Percentiles rank a stretch among this genome's conserved stretches.
Evolutionary conservation across 1,140 invertebrate genomes (phyloP).

Genomic region (Pachypsylla venusta): DNA sequence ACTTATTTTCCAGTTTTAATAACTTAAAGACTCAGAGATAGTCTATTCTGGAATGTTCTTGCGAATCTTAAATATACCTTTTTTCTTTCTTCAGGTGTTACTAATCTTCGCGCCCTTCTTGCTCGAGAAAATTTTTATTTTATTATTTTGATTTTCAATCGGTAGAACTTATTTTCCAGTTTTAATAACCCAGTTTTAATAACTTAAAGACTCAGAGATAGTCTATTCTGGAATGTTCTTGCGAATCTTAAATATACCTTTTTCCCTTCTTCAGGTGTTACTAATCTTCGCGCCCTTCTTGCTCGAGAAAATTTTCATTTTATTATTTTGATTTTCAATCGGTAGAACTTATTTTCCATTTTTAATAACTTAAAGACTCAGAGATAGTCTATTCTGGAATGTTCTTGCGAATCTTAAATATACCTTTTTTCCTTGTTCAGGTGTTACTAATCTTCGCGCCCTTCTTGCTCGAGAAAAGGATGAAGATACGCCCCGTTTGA

Average conservation of each 20-base stretch:
- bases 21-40: no score
- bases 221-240: no score
- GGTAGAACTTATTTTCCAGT: not conserved
- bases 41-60: no score
- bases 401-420: no score
- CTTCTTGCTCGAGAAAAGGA: constrained; percentile 85
- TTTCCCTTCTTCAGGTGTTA: constrained; percentile 46
- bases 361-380: not conserved
- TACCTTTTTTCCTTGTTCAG: constrained; percentile 28
- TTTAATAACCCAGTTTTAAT: no score
- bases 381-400: no score
- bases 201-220: no score
- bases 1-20: not conserved
- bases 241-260: no score
- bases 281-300: constrained; percentile 73
- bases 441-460: constrained; percentile 80
- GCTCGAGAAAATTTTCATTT: constrained; percentile 86
- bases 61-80: no score
- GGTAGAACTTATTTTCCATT: not conserved
- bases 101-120: constrained; percentile 73
- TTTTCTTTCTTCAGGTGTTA: constrained; percentile 45
- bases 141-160: not conserved
- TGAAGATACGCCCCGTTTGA: constrained; percentile 85
- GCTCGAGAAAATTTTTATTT: constrained; percentile 86
- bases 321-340: not conserved